Evolutionary conservation across 2,797 vertebrate species (phyloP).

Genomic region (Basileuterus tristriatus): DNA sequence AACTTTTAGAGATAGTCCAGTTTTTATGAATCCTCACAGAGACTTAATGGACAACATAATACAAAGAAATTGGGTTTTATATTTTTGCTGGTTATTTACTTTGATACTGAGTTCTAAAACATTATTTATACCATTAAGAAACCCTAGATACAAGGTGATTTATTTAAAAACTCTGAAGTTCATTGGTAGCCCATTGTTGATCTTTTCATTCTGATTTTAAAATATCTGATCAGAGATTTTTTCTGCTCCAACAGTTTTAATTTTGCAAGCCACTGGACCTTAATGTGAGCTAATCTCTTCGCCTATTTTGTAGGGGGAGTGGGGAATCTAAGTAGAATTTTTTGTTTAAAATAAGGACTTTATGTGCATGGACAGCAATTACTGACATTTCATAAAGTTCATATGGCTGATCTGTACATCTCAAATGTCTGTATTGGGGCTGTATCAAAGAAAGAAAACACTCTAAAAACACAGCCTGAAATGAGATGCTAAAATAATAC

Average conservation of each 20-base stretch:
- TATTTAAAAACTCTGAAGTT: not conserved
- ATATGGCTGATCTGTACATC: not conserved
- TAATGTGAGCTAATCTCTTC: constrained; percentile 62
- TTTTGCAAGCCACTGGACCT: constrained; percentile 72
- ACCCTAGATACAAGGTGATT: not conserved
- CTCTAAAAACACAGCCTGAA: not conserved
- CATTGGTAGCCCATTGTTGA: constrained; percentile 41
- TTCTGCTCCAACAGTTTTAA: constrained; percentile 65
- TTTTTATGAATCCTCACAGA: not conserved
- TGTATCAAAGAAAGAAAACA: not conserved
- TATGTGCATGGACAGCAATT: constrained; percentile 27
- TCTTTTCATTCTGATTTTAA: constrained; percentile 55
- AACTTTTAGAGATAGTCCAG: not conserved
- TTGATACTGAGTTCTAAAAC: not conserved
- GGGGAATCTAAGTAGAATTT: not conserved
- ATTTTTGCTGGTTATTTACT: not conserved
- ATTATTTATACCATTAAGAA: not conserved
- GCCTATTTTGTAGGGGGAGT: not conserved
- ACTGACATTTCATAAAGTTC: constrained; percentile 69
- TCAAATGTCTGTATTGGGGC: not conserved
- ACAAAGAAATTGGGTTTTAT: not conserved
- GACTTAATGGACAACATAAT: not conserved
- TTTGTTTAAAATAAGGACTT: constrained; percentile 45
- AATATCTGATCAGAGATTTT: constrained; percentile 64
- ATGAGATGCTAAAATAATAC: not conserved